These are phyloP conservation scores for Drosophila willistoni DNA, from an alignment of 1,140 invertebrate genomes.

Conservation along the genomic window DNA sequence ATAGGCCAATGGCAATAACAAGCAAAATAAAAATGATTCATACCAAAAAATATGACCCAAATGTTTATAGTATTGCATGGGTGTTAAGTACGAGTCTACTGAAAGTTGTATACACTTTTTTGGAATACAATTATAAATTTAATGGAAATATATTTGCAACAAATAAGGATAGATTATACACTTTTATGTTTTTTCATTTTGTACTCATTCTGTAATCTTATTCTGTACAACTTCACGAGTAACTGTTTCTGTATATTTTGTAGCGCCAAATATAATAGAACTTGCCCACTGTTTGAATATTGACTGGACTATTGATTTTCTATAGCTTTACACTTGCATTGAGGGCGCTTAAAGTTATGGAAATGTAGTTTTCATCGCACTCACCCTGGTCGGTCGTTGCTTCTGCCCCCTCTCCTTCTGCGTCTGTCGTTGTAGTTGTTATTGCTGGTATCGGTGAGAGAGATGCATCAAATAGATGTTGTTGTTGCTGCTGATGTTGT, in stretches of 20 bases:
- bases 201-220: no score
- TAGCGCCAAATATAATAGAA: not conserved
- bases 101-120: not conserved
- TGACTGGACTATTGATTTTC: conserved; percentile 24
- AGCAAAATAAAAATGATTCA: conserved; percentile 4
- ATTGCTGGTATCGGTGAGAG: conserved; percentile 70
- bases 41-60: not conserved
- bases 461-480: conserved; percentile 66
- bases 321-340: conserved; percentile 18
- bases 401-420: conserved; percentile 7
- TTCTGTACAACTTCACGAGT: no score
- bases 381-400: conserved; percentile 51
- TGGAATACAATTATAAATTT: not conserved
- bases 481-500: conserved; percentile 38
- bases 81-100: not conserved
- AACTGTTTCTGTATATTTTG: no score
- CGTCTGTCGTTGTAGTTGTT: conserved; percentile 1
- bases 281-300: not conserved
- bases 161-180: no score
- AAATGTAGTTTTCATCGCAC: conserved; percentile 19
- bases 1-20: not conserved
- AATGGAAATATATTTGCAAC: no score
- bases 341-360: conserved; percentile 3
- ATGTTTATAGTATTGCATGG: not conserved
- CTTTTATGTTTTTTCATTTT: no score